A percentile compares a stretch with the other conserved stretches of the same genome.
Conservation (phyloP, 2,113 vertebrate genomes). For the Otolemur garnettii region DNA sequence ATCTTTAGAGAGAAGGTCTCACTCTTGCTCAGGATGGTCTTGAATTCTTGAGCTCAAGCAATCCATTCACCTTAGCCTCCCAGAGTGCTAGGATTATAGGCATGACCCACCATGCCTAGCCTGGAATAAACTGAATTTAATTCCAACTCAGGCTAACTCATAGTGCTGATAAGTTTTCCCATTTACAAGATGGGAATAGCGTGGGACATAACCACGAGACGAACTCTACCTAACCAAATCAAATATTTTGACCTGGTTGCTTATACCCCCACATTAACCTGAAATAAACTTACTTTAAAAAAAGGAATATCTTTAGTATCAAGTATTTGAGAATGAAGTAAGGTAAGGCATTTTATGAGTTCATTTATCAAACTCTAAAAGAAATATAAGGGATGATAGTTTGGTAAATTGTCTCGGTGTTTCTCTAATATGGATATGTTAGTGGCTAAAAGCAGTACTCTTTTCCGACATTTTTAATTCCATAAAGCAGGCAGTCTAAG, state of each 20-base stretch:
- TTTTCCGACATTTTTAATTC: not conserved
- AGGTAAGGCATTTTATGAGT: not conserved
- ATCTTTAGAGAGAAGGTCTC: too few species aligned
- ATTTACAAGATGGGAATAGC: not conserved
- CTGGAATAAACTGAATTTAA: not conserved
- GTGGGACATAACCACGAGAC: too few species aligned
- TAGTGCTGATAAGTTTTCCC: not conserved
- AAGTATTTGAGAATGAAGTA: not conserved
- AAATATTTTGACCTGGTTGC: too few species aligned
- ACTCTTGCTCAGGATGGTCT: too few species aligned
- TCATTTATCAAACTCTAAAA: not conserved
- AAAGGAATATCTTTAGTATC: not conserved
- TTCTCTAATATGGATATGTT: not conserved
- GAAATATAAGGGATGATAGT: not conserved
- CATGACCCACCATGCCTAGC: too few species aligned
- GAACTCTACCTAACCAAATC: too few species aligned
- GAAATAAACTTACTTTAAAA: too few species aligned
- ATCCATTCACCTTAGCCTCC: too few species aligned
- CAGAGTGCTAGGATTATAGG: too few species aligned
- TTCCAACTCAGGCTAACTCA: not conserved
- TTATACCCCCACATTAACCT: too few species aligned
- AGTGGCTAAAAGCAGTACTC: not conserved
- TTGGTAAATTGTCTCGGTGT: not conserved
- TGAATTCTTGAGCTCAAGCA: too few species aligned
- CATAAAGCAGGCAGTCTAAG: not conserved